phyloP scores from a whole-genome alignment of 2,797 vertebrate species.

The Sarcophilus harrisii region DNA sequence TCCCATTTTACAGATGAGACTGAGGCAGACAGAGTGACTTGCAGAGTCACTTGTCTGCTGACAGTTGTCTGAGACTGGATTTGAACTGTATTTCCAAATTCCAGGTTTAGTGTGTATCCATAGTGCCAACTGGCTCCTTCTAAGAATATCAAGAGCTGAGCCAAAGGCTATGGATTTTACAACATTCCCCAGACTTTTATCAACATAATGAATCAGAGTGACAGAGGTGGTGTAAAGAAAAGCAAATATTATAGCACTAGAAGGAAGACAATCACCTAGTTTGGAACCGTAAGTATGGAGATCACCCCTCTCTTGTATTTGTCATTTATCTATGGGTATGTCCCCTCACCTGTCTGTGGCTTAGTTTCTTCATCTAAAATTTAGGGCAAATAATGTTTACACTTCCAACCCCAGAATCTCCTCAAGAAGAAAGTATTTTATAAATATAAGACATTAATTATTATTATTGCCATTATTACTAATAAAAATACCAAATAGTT shows the following conservation, averaged over 20 bases:
- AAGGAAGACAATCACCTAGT: not conserved
- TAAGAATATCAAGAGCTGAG: not conserved
- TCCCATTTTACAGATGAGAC: not conserved
- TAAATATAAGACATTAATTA: not conserved
- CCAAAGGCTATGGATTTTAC: not conserved
- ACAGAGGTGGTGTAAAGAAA: not conserved
- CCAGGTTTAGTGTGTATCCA: not conserved
- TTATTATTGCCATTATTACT: not conserved
- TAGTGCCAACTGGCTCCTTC: not conserved
- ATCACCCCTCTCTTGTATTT: not conserved
- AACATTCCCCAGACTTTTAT: not conserved
- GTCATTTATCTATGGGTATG: not conserved
- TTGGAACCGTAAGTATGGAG: not conserved
- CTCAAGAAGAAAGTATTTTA: not conserved
- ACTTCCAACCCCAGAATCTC: not conserved
- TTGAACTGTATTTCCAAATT: not conserved
- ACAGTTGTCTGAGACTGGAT: not conserved
- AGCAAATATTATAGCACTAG: not conserved
- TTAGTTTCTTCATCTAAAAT: not conserved
- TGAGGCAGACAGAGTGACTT: not conserved
- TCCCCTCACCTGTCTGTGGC: not conserved
- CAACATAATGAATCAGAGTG: not conserved
- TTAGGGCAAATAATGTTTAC: not conserved
- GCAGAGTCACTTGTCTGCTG: not conserved
- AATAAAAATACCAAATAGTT: not conserved